Conservation (phyloP, 1,140 invertebrate genomes). For the Antheraea mylitta region DNA sequence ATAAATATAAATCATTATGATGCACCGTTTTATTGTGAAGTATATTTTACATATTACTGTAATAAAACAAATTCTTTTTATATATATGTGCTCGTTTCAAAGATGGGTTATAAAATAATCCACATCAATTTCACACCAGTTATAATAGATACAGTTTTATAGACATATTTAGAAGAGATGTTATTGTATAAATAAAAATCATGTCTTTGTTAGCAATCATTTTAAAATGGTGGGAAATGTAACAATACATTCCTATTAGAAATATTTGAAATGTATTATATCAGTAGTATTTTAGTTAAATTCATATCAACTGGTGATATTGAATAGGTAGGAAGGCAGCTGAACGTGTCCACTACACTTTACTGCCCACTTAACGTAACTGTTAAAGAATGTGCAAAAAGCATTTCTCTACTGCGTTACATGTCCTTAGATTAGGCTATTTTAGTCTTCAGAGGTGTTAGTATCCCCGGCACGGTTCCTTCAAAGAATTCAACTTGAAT, state of each 20-base stretch:
- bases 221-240: neutral
- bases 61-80: constrained; percentile 15
- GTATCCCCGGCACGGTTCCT: constrained; percentile 65
- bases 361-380: constrained; percentile 29
- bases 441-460: constrained; percentile 56
- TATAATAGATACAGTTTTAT: neutral
- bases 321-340: neutral
- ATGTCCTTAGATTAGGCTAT: constrained; percentile 65
- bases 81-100: constrained; percentile 8
- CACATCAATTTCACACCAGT: constrained; percentile 10
- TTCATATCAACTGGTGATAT: neutral
- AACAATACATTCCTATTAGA: neutral
- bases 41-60: constrained; percentile 15
- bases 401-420: constrained; percentile 43
- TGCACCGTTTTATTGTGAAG: constrained; percentile 16
- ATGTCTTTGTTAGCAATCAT: neutral
- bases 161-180: neutral
- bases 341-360: neutral
- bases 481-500: constrained; percentile 71
- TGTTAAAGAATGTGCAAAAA: constrained; percentile 34
- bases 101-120: constrained; percentile 11
- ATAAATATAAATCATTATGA: constrained; percentile 23
- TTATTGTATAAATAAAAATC: neutral
- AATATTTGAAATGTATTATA: neutral
- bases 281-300: too few species aligned